A percentile compares a stretch with the other conserved stretches of the same genome.
These are phyloP conservation scores for Omphaloscelis lunosa DNA, from an alignment of 2,888 invertebrate genomes.

Conservation along the genomic window DNA sequence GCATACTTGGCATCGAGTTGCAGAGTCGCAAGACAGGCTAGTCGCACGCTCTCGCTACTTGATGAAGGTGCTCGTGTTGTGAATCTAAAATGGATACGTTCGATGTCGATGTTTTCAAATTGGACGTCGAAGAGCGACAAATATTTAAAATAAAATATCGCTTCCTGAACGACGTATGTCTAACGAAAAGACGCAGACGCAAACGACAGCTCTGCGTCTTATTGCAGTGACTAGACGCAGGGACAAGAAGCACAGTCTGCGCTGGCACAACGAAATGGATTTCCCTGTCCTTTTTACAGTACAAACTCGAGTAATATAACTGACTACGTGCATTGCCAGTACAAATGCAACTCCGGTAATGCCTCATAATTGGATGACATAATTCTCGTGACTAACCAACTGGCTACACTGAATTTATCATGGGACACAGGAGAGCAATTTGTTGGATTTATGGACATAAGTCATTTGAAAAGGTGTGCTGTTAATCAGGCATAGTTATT, in stretches of 20 bases:
- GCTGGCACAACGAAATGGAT: not conserved
- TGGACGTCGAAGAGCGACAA: too few relatives aligned
- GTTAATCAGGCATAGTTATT: not conserved
- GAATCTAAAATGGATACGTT: not conserved
- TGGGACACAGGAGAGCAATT: constrained; percentile 20
- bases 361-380: constrained; percentile 61
- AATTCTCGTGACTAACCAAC: constrained; percentile 27
- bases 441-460: constrained; percentile 3
- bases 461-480: constrained; percentile 1
- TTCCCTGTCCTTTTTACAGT: not conserved
- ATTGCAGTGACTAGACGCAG: too few relatives aligned
- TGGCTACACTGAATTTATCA: constrained; percentile 11
- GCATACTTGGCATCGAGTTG: too few relatives aligned
- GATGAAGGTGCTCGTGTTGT: not conserved
- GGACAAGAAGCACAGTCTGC: not conserved
- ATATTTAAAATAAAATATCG: too few relatives aligned
- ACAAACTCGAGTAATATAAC: not conserved
- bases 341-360: constrained; percentile 18
- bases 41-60: too few relatives aligned
- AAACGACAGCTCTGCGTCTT: too few relatives aligned
- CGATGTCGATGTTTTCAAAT: not conserved
- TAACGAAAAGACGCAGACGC: too few relatives aligned
- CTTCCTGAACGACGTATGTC: too few relatives aligned
- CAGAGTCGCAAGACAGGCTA: too few relatives aligned
- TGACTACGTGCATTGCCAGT: not conserved